Conservation (phyloP, 1,140 invertebrate species). For the Brachionus rubens region DNA sequence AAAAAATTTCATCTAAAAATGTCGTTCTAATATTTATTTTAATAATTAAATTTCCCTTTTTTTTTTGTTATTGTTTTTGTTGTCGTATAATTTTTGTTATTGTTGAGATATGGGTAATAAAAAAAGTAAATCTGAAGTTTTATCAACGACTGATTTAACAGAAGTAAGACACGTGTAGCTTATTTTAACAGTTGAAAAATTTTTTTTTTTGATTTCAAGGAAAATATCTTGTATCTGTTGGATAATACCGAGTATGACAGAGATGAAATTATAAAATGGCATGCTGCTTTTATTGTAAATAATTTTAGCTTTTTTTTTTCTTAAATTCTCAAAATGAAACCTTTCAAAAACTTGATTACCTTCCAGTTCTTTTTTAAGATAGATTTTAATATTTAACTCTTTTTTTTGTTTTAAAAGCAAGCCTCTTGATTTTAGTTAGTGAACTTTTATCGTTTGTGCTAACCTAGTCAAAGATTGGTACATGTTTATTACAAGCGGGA, state of each 20-base stretch:
- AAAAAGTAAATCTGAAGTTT: background rate
- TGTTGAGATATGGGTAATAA: too few species aligned
- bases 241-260: conserved; percentile 21
- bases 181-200: background rate
- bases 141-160: background rate
- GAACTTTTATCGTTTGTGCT: too few species aligned
- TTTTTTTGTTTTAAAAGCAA: too few species aligned
- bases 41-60: too few species aligned
- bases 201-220: background rate
- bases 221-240: background rate
- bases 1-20: too few species aligned
- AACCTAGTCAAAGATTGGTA: too few species aligned
- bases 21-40: too few species aligned
- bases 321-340: background rate
- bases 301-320: background rate
- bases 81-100: too few species aligned
- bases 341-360: background rate
- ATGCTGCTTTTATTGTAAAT: conserved; percentile 7
- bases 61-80: too few species aligned
- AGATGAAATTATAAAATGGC: conserved; percentile 43
- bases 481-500: too few species aligned
- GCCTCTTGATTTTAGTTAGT: too few species aligned
- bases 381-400: background rate
- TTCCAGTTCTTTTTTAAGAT: background rate
- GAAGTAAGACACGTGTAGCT: background rate